phyloP scores from a whole-genome alignment of 2,113 vertebrate species.

The Tetrao urogallus region DNA sequence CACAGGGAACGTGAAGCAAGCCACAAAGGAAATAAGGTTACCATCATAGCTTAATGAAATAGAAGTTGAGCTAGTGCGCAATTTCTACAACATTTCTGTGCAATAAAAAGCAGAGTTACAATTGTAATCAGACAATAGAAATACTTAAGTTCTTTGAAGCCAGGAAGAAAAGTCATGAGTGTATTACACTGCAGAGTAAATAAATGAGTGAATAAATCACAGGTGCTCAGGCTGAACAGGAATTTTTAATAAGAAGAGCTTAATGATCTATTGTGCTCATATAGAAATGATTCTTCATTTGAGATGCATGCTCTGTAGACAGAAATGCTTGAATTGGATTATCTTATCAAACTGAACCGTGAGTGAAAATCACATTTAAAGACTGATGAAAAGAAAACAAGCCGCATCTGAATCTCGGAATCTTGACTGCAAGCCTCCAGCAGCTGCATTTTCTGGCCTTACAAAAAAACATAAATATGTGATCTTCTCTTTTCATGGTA shows the following conservation, averaged over 20 bases:
- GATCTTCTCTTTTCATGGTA: background rate
- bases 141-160: background rate
- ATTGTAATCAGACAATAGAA: background rate
- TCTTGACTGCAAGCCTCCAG: constrained; percentile 3
- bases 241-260: background rate
- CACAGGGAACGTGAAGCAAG: background rate
- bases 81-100: background rate
- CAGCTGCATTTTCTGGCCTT: background rate
- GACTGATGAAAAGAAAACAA: background rate
- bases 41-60: background rate
- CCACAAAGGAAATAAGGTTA: background rate
- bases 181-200: background rate
- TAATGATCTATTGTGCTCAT: background rate
- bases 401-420: constrained; percentile 4
- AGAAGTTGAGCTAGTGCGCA: background rate
- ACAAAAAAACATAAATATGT: background rate
- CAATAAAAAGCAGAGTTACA: background rate
- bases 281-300: background rate
- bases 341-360: background rate
- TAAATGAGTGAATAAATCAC: constrained; percentile 27
- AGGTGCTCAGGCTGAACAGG: background rate
- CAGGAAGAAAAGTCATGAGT: background rate
- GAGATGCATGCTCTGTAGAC: background rate
- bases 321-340: constrained; percentile 32
- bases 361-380: constrained; percentile 27